Evolutionary conservation across 2,888 invertebrate genomes (phyloP).

Genomic region (Quadroppia sp.): DNA sequence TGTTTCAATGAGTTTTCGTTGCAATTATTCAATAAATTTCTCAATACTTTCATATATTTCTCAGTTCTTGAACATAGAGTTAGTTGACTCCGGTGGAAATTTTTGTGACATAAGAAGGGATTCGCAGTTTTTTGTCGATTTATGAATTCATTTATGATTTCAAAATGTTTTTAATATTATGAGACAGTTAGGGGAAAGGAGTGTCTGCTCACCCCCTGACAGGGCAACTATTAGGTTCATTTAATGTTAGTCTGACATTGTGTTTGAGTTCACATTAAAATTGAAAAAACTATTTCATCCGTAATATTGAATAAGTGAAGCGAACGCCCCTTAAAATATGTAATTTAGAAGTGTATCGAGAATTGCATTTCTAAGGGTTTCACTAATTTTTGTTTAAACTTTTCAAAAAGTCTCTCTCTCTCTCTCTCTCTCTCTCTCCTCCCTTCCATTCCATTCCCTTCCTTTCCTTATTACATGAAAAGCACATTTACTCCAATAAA

Average conservation of each 20-base stretch:
- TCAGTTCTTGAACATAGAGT: too few relatives aligned
- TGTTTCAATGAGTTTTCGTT: too few relatives aligned
- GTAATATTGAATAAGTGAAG: not conserved
- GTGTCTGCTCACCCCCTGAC: too few relatives aligned
- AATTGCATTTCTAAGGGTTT: not conserved
- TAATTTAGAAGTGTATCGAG: not conserved
- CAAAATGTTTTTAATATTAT: too few relatives aligned
- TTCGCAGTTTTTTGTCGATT: too few relatives aligned
- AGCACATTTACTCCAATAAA: not conserved
- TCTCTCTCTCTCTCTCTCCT: not conserved
- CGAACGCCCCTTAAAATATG: slow-evolving; percentile 27
- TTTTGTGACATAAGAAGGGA: too few relatives aligned
- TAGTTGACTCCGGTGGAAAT: too few relatives aligned
- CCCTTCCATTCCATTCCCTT: not conserved
- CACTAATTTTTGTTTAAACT: not conserved
- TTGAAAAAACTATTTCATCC: slow-evolving; percentile 15
- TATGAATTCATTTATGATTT: too few relatives aligned
- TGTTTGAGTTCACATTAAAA: not conserved
- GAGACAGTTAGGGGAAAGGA: too few relatives aligned
- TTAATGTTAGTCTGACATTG: not conserved
- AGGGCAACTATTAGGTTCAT: not conserved
- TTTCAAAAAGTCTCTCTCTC: not conserved
- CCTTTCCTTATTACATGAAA: not conserved
- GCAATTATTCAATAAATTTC: too few relatives aligned
- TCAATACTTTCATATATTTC: too few relatives aligned